Evolutionary conservation across 2,113 vertebrate species (phyloP).

Genomic region (Strix uralensis): DNA sequence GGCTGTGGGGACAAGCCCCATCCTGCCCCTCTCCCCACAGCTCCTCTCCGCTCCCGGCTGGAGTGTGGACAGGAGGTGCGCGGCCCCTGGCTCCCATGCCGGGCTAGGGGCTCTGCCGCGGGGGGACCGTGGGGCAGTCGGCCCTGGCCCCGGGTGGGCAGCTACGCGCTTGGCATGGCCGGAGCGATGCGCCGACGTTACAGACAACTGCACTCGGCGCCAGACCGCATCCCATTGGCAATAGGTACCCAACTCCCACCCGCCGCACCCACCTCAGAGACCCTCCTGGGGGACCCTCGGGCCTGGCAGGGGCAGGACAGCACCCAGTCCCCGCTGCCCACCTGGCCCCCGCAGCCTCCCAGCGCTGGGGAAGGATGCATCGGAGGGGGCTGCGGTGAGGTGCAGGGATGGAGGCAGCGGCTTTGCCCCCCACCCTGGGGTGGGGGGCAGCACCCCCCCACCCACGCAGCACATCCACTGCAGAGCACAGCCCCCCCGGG

Average conservation of each 20-base stretch:
- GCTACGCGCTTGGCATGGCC: conserved; percentile 40
- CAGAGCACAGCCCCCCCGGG: conserved; percentile 18
- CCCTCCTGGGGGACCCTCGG: background rate
- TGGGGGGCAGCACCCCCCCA: background rate
- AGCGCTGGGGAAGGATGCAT: background rate
- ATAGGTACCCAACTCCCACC: conserved; percentile 22
- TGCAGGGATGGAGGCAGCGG: background rate
- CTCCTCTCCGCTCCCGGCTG: background rate
- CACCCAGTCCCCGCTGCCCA: background rate
- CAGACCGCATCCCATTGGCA: conserved; percentile 46
- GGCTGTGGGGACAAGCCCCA: accelerated
- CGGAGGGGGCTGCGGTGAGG: background rate
- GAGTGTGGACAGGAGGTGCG: background rate
- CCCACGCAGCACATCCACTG: background rate
- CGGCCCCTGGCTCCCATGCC: background rate
- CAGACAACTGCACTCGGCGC: background rate
- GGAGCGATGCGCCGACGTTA: background rate
- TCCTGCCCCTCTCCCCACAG: background rate
- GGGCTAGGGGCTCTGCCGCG: background rate
- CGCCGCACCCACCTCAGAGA: background rate
- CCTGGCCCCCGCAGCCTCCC: background rate
- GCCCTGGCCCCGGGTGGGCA: background rate
- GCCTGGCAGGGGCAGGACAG: background rate
- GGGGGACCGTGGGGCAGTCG: background rate
- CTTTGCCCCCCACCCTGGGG: background rate